phyloP scores from a whole-genome alignment of 2,113 vertebrate genomes.

The Cichladusa arquata region DNA sequence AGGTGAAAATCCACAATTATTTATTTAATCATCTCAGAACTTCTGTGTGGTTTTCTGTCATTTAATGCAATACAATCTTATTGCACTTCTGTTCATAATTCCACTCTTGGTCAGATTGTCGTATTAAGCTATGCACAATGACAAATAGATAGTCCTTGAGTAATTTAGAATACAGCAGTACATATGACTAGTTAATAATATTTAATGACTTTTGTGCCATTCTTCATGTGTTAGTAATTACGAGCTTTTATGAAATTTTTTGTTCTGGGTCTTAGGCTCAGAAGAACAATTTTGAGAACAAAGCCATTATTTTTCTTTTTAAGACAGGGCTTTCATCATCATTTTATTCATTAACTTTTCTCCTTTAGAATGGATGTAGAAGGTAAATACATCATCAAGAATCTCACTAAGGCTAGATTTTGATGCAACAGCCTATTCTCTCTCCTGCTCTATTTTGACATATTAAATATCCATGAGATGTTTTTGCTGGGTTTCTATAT shows the following conservation, averaged over 20 bases:
- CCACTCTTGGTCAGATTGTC: neutral
- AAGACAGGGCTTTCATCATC: neutral
- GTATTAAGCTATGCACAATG: neutral
- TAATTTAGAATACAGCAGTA: neutral
- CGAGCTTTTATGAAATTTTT: neutral
- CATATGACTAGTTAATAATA: neutral
- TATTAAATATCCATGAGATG: neutral
- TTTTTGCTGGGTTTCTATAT: neutral
- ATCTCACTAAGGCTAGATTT: neutral
- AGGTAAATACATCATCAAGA: neutral
- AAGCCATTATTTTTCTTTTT: constrained; percentile 1
- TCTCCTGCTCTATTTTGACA: neutral
- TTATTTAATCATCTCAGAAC: neutral
- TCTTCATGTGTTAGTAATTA: neutral
- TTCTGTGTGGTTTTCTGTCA: neutral
- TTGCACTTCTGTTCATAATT: neutral
- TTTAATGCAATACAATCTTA: neutral
- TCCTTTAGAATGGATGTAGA: neutral
- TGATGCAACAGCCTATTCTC: neutral
- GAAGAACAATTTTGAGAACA: neutral
- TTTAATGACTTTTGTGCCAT: neutral
- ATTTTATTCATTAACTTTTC: neutral
- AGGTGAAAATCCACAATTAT: neutral
- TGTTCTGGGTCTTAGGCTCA: neutral
- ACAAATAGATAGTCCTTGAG: neutral